Conservation (phyloP, 2,888 invertebrate genomes). For the Cryptus viduatorius region DNA sequence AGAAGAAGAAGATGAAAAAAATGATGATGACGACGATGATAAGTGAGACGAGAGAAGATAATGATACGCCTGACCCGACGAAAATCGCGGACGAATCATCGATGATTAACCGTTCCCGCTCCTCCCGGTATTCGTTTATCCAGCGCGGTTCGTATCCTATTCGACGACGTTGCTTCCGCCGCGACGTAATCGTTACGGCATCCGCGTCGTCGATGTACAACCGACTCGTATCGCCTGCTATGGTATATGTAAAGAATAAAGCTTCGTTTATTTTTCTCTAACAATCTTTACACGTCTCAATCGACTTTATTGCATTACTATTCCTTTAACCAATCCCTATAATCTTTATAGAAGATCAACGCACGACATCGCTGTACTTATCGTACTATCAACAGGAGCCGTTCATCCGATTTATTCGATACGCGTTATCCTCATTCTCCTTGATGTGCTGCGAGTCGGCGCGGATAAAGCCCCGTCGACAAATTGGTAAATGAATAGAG, state of each 20-base stretch:
- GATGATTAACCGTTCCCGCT: slow-evolving; percentile 72
- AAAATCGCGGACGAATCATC: slow-evolving; percentile 65
- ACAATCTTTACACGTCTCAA: slow-evolving; percentile 47
- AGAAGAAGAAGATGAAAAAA: slow-evolving; percentile 1
- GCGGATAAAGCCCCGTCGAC: neutral
- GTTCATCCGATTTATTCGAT: neutral
- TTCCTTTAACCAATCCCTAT: slow-evolving; percentile 9
- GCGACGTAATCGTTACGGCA: slow-evolving; percentile 53
- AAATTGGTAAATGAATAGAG: slow-evolving; percentile 50
- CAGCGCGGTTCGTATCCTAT: slow-evolving; percentile 72
- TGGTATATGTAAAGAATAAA: slow-evolving; percentile 81
- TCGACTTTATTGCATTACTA: neutral
- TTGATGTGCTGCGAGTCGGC: too few relatives aligned
- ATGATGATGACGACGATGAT: slow-evolving; percentile 58
- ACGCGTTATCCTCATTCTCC: neutral
- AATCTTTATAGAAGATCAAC: neutral
- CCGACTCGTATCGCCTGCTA: slow-evolving; percentile 81
- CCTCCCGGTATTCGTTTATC: slow-evolving; percentile 80
- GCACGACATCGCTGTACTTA: neutral
- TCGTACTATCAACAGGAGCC: too few relatives aligned
- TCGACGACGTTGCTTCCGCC: slow-evolving; percentile 67
- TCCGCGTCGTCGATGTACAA: slow-evolving; percentile 72
- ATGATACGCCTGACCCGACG: slow-evolving; percentile 66
- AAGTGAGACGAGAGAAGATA: slow-evolving; percentile 55
- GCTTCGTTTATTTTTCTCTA: slow-evolving; percentile 83